Conservation (phyloP, 2,888 invertebrate genomes). For the Phrixothrix hirtus region DNA sequence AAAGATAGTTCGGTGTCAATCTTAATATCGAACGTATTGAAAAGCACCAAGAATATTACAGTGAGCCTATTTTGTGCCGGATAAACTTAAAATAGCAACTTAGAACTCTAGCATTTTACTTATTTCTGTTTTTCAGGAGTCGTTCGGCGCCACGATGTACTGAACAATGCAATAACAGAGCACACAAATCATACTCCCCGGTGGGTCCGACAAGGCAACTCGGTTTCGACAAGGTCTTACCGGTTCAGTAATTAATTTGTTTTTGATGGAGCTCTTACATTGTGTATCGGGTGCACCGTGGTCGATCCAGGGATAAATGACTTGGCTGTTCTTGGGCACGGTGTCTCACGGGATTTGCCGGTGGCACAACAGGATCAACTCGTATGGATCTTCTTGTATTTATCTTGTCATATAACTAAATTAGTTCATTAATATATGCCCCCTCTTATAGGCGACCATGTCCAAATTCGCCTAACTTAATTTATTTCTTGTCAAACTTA, state of each 20-base stretch:
- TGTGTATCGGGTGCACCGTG: conserved; percentile 30
- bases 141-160: conserved; percentile 29
- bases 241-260: conserved; percentile 54
- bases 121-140: conserved; percentile 21
- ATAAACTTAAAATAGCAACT: too few relatives aligned
- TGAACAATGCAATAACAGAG: conserved; percentile 38
- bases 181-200: conserved; percentile 51
- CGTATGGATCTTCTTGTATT: conserved; percentile 54
- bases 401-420: conserved; percentile 57
- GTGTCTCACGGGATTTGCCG: conserved; percentile 47
- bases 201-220: conserved; percentile 50
- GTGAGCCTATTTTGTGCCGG: too few relatives aligned
- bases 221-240: conserved; percentile 52
- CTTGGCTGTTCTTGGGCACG: conserved; percentile 50
- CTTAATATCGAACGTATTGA: too few relatives aligned
- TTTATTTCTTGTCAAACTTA: conserved; percentile 28
- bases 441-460: conserved; percentile 19
- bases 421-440: conserved; percentile 47
- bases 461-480: conserved; percentile 30
- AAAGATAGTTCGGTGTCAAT: too few relatives aligned
- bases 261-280: conserved; percentile 51
- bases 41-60: too few relatives aligned
- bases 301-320: conserved; percentile 50
- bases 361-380: conserved; percentile 51
- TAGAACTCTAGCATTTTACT: conserved; percentile 18